phyloP scores from a whole-genome alignment of 2,113 vertebrate species.

The Neolamprologus toae region DNA sequence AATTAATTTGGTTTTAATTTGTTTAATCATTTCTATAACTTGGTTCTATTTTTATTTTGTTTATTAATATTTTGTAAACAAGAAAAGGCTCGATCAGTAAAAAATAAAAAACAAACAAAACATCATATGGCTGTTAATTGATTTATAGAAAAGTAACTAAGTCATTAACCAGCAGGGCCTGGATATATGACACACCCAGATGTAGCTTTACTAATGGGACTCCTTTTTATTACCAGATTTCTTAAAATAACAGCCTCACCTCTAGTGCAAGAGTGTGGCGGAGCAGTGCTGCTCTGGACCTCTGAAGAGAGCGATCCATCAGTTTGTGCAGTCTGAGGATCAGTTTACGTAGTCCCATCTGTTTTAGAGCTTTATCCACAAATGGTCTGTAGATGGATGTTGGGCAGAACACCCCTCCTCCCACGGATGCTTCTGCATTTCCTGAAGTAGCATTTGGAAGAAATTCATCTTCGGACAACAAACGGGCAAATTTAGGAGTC shows the following conservation, averaged over 20 bases:
- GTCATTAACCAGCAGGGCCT: background rate
- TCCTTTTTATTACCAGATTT: background rate
- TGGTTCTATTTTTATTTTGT: background rate
- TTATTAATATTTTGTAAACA: background rate
- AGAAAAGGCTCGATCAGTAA: background rate
- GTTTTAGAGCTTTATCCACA: constrained; percentile 99
- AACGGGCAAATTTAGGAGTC: constrained; percentile 73
- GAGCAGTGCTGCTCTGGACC: constrained; percentile 85
- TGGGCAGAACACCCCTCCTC: constrained; percentile 76
- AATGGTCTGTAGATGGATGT: constrained; percentile 96
- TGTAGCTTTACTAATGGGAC: background rate
- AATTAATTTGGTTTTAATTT: background rate
- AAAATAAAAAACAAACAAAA: background rate
- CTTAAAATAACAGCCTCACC: constrained; percentile 62
- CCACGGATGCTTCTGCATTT: constrained; percentile 7
- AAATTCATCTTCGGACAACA: constrained; percentile 82
- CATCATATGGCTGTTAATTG: background rate
- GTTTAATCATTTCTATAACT: background rate
- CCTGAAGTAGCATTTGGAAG: constrained; percentile 38
- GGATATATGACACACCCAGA: background rate
- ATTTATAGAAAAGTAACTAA: background rate
- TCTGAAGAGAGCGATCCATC: constrained; percentile 95
- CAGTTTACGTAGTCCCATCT: constrained; percentile 96
- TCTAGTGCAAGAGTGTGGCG: constrained; percentile 78
- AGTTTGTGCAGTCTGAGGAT: constrained; percentile 96